Evolutionary conservation across 2,888 invertebrate genomes (phyloP).

Genomic region (Neoascia interrupta): DNA sequence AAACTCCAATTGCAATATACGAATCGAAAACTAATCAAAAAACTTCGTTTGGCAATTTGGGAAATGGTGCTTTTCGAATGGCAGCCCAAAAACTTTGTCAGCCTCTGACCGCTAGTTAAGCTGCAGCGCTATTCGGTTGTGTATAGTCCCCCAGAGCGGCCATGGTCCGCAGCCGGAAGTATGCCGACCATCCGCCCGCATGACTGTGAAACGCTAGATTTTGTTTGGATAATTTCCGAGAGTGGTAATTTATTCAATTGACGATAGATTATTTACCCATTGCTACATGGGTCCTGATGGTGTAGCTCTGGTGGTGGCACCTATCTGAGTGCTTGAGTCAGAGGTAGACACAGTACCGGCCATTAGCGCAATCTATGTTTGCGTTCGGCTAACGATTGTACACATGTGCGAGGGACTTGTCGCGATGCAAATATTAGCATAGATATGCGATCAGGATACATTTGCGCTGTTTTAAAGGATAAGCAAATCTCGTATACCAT

Average conservation of each 20-base stretch:
- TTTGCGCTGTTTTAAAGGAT: too few relatives aligned
- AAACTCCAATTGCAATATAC: conserved; percentile 48
- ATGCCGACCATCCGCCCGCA: not conserved
- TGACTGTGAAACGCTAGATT: conserved; percentile 19
- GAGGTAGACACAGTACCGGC: conserved; percentile 36
- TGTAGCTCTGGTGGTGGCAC: not conserved
- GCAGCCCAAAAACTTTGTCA: conserved; percentile 50
- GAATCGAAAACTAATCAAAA: conserved; percentile 65
- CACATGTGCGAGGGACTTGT: conserved; percentile 19
- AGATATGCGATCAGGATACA: conserved; percentile 29
- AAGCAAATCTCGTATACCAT: too few relatives aligned
- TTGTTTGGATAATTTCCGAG: conserved; percentile 66
- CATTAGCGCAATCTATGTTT: conserved; percentile 61
- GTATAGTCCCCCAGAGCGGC: too few relatives aligned
- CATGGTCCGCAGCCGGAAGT: conserved; percentile 57
- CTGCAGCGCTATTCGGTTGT: conserved; percentile 36
- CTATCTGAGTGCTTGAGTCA: not conserved
- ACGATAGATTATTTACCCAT: conserved; percentile 64
- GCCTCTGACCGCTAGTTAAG: conserved; percentile 63
- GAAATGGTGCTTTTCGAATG: conserved; percentile 31
- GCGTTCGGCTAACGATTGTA: conserved; percentile 69
- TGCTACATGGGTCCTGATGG: conserved; percentile 38
- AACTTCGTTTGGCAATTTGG: conserved; percentile 29
- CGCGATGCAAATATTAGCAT: conserved; percentile 57
- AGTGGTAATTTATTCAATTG: conserved; percentile 68